phyloP scores from a whole-genome alignment of 92 coral and sea anemone genomes.

The Isaurus tuberculatus region DNA sequence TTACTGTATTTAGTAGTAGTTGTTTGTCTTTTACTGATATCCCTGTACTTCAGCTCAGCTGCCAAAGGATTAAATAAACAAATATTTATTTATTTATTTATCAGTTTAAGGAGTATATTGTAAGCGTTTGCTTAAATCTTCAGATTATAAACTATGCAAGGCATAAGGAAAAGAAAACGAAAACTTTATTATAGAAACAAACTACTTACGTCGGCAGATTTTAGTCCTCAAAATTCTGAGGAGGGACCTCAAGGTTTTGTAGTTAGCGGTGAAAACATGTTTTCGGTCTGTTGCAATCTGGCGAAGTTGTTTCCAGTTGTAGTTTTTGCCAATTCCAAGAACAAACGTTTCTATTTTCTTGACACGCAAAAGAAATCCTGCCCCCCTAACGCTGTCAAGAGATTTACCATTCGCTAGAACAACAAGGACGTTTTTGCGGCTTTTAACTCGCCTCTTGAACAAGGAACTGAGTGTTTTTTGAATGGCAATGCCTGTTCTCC shows the following conservation, averaged over 20 bases:
- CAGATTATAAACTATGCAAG: too few species aligned
- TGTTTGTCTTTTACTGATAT: too few species aligned
- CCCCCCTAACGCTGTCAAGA: conserved; percentile 58
- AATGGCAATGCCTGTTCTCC: conserved; percentile 3
- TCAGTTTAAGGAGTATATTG: too few species aligned
- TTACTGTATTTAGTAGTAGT: too few species aligned
- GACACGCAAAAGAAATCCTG: conserved; percentile 56
- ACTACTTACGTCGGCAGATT: conserved; percentile 64
- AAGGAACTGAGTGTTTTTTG: neutral
- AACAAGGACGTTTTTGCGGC: conserved; percentile 60
- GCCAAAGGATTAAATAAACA: too few species aligned
- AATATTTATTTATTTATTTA: too few species aligned
- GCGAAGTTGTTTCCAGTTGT: conserved; percentile 62
- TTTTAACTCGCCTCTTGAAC: neutral
- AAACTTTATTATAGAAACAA: neutral
- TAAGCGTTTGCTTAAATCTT: too few species aligned
- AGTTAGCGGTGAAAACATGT: conserved; percentile 83
- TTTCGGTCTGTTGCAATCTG: conserved; percentile 76
- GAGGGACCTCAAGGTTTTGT: conserved; percentile 72
- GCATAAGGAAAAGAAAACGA: too few species aligned
- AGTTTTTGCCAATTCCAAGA: conserved; percentile 72
- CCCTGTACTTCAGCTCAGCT: too few species aligned
- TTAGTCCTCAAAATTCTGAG: conserved; percentile 60
- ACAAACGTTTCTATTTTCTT: conserved; percentile 54
- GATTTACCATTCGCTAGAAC: conserved; percentile 83